Base-by-base conservation (phyloP, 1,140 invertebrate species). In the Oppia nitens region DNA sequence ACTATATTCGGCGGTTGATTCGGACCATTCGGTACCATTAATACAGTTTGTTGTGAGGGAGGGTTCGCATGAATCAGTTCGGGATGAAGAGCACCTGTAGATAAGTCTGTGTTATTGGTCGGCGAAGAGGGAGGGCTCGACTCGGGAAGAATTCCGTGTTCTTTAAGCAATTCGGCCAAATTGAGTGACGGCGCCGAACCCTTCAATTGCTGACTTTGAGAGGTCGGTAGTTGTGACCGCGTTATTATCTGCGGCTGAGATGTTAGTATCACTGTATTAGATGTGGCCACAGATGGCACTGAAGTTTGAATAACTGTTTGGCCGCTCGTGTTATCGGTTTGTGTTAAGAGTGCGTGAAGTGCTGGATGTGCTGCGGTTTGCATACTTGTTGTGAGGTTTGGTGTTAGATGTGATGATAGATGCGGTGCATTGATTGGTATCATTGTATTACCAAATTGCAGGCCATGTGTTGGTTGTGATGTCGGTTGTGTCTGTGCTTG, bases 101-200 rank as follows among this genome's bases (percentile, higher is more conserved):
- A 28, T 48, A 17, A 25, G 9, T 61, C 11, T 11, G 20, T 24
- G 3, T 48, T 9, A 20, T 49, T 40, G 20, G 50, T 45, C 1
- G 61, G 61, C 25, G 61, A 62, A 25, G 60, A 29, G n/a, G 61
- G 61, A 25, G 61, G 61, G 25, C 49, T 53, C 21, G 29, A 60
- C 3, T 63, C 64, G 25, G 62, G 60, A 26, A 68, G 57, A 45
- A 68, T 68, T 20, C 67, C 67, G 54, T 60, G 59, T 51, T 68
- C 64, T 60, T 66, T 67, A 24, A 68, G 58, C 12, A 68, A 28
- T 25, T 68, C 66, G 53, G 64, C 66, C 53, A 68, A 56, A 60
- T 68, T 67, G 11, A 68, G 53, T 21, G 25, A 59, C 59, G 29
- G 52, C 28, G 27, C 57, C 32, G 12, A 54, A 53, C 47, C 40